Evolutionary conservation across 2,888 invertebrate genomes (phyloP).

Genomic region (Adela reaumurella): DNA sequence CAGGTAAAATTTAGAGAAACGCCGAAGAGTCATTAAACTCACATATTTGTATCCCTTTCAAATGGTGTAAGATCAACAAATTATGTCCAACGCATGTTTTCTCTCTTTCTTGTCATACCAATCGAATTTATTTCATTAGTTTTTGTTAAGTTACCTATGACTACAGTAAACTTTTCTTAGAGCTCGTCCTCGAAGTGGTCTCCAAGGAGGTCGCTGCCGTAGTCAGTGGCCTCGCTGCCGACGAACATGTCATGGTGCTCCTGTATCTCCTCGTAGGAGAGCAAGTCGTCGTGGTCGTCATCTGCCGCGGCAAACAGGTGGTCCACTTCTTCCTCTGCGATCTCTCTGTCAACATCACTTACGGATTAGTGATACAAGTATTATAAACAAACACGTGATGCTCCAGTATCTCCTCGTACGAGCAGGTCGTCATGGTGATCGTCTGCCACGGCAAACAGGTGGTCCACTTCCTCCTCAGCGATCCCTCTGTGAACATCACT

Average conservation of each 20-base stretch:
- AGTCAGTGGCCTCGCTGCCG: slow-evolving; percentile 88
- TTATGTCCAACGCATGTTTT: no score
- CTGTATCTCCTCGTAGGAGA: slow-evolving; percentile 78
- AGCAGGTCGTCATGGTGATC: slow-evolving; percentile 79
- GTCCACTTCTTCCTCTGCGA: slow-evolving; percentile 85
- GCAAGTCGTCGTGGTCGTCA: slow-evolving; percentile 75
- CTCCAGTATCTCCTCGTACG: no score
- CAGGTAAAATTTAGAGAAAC: no score
- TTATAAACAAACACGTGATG: no score
- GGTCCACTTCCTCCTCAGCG: slow-evolving; percentile 86
- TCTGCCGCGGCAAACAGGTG: slow-evolving; percentile 87
- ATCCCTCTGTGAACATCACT: slow-evolving; percentile 60
- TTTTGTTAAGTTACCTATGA: no score
- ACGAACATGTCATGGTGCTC: slow-evolving; percentile 86
- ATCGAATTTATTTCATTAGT: no score
- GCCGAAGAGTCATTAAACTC: no score
- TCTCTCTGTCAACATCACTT: slow-evolving; percentile 55
- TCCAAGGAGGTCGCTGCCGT: slow-evolving; percentile 79
- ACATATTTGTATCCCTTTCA: no score
- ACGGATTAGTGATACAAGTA: no score
- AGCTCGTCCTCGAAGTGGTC: slow-evolving; percentile 82
- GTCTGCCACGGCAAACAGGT: slow-evolving; percentile 83
- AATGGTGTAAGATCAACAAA: no score
- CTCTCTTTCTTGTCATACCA: no score
- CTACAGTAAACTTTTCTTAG: no score